Conservation (phyloP, 2,888 invertebrate species). For the Epistrophe eligans region DNA sequence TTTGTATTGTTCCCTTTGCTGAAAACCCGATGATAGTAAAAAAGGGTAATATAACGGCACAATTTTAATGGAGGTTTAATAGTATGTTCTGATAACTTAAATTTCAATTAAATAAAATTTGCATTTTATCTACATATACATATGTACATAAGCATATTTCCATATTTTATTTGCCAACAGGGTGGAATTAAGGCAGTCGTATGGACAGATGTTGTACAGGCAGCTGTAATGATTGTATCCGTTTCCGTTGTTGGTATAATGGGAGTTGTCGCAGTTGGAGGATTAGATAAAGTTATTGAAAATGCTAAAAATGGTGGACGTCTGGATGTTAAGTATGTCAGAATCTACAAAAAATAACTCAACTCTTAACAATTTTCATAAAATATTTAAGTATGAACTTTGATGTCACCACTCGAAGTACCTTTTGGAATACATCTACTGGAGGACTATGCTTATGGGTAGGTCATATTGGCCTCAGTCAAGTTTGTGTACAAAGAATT, state of each 20-base stretch:
- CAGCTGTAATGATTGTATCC: constrained; percentile 79
- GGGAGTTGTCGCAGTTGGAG: constrained; percentile 80
- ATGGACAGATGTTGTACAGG: constrained; percentile 83
- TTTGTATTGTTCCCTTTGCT: too few relatives aligned
- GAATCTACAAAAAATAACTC: neutral
- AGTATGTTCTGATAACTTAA: too few relatives aligned
- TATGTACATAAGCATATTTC: too few relatives aligned
- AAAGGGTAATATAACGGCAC: too few relatives aligned
- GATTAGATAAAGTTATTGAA: constrained; percentile 78
- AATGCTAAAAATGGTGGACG: constrained; percentile 79
- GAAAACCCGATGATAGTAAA: too few relatives aligned
- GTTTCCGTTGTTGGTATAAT: constrained; percentile 79
- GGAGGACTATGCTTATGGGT: constrained; percentile 87
- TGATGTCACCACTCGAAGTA: constrained; percentile 86
- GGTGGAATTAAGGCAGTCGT: constrained; percentile 83
- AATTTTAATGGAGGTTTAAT: too few relatives aligned
- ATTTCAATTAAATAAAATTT: too few relatives aligned
- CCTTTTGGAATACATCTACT: constrained; percentile 86
- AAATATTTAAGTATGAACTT: constrained; percentile 82
- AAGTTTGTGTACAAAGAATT: constrained; percentile 90
- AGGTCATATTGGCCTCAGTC: constrained; percentile 88
- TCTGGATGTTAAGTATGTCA: constrained; percentile 73
- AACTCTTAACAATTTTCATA: neutral
- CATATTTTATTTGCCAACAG: constrained; percentile 67
- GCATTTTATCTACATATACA: too few relatives aligned